Conservation (phyloP, 2,797 vertebrate species). For the Geotrypetes seraphini region DNA sequence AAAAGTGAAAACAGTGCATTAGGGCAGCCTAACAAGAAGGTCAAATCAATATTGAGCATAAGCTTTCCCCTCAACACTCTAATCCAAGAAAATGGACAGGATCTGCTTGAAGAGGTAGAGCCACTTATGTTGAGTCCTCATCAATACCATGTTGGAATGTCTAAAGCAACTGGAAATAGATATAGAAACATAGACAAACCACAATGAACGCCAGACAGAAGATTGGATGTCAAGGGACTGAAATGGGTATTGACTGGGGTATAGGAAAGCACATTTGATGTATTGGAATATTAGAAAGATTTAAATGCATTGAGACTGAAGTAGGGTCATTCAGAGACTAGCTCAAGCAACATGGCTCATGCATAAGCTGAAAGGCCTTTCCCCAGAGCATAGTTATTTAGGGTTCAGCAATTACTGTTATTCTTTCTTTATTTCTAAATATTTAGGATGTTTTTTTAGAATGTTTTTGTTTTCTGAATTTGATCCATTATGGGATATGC, state of each 20-base stretch:
- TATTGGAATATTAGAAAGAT: no score
- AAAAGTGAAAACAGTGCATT: constrained; percentile 45
- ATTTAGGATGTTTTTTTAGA: no score
- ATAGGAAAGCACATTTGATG: constrained; percentile 15
- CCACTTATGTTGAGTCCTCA: constrained; percentile 6
- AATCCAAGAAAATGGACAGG: constrained; percentile 22
- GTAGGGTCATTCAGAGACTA: no score
- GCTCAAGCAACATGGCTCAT: no score
- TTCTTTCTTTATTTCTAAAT: no score
- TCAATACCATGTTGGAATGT: constrained; percentile 7
- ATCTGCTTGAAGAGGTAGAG: constrained; percentile 12
- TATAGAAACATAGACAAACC: constrained; percentile 1
- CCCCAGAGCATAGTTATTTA: no score
- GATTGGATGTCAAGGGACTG: constrained; percentile 4
- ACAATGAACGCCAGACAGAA: neutral
- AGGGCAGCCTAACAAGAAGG: constrained; percentile 21
- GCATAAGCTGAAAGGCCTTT: no score
- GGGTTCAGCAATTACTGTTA: no score
- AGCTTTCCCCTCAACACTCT: constrained; percentile 14
- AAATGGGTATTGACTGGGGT: neutral
- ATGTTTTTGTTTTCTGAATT: no score
- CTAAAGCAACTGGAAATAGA: constrained; percentile 9
- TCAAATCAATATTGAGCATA: constrained; percentile 33
- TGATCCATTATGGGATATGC: no score
- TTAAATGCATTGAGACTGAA: no score